Conservation (phyloP, 1,140 invertebrate species). For the Doryteuthis pealeii region DNA sequence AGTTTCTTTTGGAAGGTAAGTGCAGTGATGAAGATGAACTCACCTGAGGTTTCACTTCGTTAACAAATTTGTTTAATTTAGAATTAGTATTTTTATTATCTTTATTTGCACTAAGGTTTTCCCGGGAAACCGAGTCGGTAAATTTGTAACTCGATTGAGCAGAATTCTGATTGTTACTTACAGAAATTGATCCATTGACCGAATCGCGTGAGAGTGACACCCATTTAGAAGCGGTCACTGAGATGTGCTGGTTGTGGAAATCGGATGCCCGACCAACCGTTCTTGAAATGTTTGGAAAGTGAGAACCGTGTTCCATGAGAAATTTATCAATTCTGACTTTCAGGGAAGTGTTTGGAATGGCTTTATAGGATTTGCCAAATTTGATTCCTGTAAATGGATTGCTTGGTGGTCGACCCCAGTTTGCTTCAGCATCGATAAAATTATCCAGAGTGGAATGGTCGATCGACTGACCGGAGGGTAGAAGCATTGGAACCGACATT, state of each 20-base stretch:
- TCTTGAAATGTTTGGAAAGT: conserved; percentile 66
- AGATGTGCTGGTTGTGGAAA: conserved; percentile 6
- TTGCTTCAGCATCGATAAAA: conserved; percentile 68
- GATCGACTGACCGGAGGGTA: conserved; percentile 78
- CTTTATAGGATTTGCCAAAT: conserved; percentile 67
- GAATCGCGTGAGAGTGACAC: too few species aligned
- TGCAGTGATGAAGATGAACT: too few species aligned
- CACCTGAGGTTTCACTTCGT: too few species aligned
- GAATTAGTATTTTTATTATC: not conserved
- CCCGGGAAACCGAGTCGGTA: not conserved
- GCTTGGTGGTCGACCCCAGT: conserved; percentile 70
- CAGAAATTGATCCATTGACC: too few species aligned
- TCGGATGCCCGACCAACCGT: conserved; percentile 66
- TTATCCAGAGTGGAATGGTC: conserved; percentile 77
- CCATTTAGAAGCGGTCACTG: not conserved
- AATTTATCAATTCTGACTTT: conserved; percentile 79
- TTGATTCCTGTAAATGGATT: conserved; percentile 80
- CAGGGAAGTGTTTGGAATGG: conserved; percentile 69
- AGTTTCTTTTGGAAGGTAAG: not conserved
- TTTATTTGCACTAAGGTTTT: not conserved
- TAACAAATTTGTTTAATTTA: not conserved
- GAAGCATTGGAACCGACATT: conserved; percentile 73
- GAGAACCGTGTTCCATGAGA: conserved; percentile 66
- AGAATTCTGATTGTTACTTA: too few species aligned
- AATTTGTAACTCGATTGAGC: too few species aligned